These are phyloP conservation scores for Abramis brama DNA, from an alignment of 2,113 vertebrate species.

Conservation along the genomic window DNA sequence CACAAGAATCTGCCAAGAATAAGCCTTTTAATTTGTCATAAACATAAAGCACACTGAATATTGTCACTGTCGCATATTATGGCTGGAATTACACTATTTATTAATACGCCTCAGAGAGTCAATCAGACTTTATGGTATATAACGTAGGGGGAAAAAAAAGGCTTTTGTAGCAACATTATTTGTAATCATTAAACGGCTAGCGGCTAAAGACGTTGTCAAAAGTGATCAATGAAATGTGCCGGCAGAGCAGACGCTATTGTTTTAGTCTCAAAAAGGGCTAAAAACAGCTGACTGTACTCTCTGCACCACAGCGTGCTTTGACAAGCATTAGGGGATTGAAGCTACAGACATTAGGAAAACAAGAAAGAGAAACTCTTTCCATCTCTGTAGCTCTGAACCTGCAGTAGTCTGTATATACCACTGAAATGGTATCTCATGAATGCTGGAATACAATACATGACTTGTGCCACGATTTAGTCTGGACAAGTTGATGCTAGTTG, in stretches of 20 bases:
- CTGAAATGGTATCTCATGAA: not conserved
- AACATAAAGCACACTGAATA: constrained; percentile 48
- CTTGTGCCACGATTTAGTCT: too few species aligned
- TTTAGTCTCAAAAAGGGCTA: not conserved
- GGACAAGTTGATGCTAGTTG: too few species aligned
- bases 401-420: not conserved
- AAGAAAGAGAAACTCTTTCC: not conserved
- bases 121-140: not conserved
- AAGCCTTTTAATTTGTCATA: constrained; percentile 69
- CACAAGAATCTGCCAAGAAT: constrained; percentile 64
- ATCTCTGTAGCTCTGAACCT: not conserved
- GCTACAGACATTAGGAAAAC: not conserved
- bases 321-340: not conserved
- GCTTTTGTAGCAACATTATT: constrained; percentile 27
- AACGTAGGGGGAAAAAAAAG: not conserved
- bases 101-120: constrained; percentile 23
- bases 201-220: constrained; percentile 27
- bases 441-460: too few species aligned
- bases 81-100: constrained; percentile 36
- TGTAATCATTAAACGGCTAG: constrained; percentile 19
- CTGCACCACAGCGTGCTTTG: not conserved
- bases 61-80: constrained; percentile 40
- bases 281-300: not conserved
- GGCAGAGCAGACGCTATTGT: constrained; percentile 6
- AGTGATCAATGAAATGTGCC: not conserved